phyloP scores from a whole-genome alignment of 2,888 invertebrate genomes.

The Alsophila aescularia region DNA sequence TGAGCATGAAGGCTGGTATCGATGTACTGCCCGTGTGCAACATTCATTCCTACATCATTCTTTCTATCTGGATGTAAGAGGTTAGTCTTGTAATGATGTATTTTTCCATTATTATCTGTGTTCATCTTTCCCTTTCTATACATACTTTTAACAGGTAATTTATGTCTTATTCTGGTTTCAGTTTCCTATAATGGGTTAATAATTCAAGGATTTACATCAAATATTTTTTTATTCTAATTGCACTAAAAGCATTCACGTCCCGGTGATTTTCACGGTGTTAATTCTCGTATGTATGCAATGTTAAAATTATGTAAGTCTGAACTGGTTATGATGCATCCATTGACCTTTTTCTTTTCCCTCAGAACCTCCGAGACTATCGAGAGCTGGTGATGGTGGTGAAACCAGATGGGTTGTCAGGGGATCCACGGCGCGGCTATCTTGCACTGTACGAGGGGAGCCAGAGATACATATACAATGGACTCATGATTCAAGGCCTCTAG shows the following conservation, averaged over 20 bases:
- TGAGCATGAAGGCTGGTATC: conserved; percentile 92
- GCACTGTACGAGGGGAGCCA: conserved; percentile 86
- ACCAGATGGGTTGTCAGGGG: conserved; percentile 77
- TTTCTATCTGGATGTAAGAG: conserved; percentile 76
- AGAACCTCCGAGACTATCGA: conserved; percentile 73
- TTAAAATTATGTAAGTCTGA: too few species aligned
- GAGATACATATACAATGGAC: conserved; percentile 86
- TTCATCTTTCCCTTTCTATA: too few species aligned
- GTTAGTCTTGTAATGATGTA: conserved; percentile 45
- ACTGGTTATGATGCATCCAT: neutral
- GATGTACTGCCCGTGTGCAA: conserved; percentile 89
- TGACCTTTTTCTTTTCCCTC: neutral
- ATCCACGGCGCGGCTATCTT: conserved; percentile 84
- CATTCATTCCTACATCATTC: conserved; percentile 75
- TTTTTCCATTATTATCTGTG: neutral
- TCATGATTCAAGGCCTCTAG: conserved; percentile 73
- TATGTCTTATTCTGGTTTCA: too few species aligned
- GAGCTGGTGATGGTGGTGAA: conserved; percentile 70
- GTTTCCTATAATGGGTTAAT: too few species aligned
- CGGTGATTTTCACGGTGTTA: neutral
- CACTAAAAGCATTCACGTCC: too few species aligned
- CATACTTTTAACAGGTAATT: too few species aligned
- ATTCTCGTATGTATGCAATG: too few species aligned
- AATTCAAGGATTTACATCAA: too few species aligned
- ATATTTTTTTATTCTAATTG: too few species aligned